Base-by-base conservation (phyloP, 2,113 vertebrate genomes). In the Uria aalge region DNA sequence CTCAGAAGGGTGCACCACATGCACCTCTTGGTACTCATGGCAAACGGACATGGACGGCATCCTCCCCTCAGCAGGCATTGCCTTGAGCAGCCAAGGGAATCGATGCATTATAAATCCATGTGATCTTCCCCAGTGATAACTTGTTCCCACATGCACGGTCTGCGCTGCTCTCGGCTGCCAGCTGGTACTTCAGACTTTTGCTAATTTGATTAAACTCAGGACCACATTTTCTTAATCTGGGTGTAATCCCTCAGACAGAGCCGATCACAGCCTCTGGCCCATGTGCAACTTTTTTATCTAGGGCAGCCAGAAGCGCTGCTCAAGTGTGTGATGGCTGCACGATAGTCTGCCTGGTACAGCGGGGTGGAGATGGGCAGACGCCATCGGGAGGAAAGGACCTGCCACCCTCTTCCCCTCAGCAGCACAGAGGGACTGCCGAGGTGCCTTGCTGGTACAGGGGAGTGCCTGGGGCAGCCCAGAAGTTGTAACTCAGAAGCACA, bases 391-490 rank as follows among this genome's bases (percentile, higher is more conserved):
- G 75, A 83, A 92, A 82, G 56, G 74, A 85, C 30, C 15, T 84
- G 53, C 15, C 48, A 68, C n/a, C 57, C 53, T 80, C 27, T 13
- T 80, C 8, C 30, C 17, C 27, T 80, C 76, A 92, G 81, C 47
- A 56, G 59, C 52, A 59, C 0, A 0, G 59, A 69, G 16, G 24
- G 29, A 80, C 34, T 0, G 0, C 32, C 0, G 0, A n/a, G n/a
- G 52, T 78, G 52, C 17, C n/a, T n/a, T 85, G n/a, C 15, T 81
- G 68, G 41, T 60, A 50, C 29, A 57, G 29, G 3, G 10, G 15
- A 59, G 60, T 7, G 38, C 32, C 34, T 66, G 68, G 20, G 64
- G 34, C 59, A 88, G 38, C 24, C 43, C 52, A 13, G 8, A 74
- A 66, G 11, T 34, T 66, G 0, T 30, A 76, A 48, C 27, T 50